Base-by-base conservation (phyloP, 2,888 invertebrate species). In the Platycheirus albimanus region DNA sequence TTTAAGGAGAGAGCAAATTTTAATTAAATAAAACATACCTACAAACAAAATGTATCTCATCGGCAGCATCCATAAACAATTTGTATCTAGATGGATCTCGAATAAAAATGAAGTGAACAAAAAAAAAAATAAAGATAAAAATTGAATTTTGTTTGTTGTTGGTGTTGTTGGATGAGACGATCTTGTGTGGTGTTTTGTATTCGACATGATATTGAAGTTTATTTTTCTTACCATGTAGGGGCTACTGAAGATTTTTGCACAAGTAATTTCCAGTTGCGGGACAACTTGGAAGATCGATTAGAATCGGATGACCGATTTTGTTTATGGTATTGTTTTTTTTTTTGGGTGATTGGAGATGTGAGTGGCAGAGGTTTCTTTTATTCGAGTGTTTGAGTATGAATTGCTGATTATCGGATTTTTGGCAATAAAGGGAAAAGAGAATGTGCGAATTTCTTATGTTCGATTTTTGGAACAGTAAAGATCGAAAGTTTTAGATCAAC, bases 81-180 rank as follows among this genome's bases (percentile, higher is more conserved):
- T 71, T 72, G 63, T 63, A 71, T 83, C 83, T 83, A 72, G 78
- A 83, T 78, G 45, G 20, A 83, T 83, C 83, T 81, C 81, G 81
- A 77, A 81, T 38, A 76, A 66, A n/a, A 76, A 47, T 58, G 15
- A 54, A 71, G 24, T 49, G 75, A 19, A 64, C 51, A 52, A 38
- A 51, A 75, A 19, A 64, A 52, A 52, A 38, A 51, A 75, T 49
- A 47, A 49, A 70, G 30, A 74, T 15, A 28, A 52, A 70, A 58
- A 28, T 47, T 8, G 20, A 19, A 47, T 38, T 28, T 19, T 20
- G 15, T 28, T 49, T 58, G 38, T 52, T 15, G 30, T 30, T 24
- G 15, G 28, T 51, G 10, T 54, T 33, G 17, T 33, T 36, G 17
- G 56, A 51, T 69, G 41, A 63, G 24, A 67, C 61, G 76, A 71